Base-by-base conservation (phyloP, 2,797 vertebrate genomes). In the Pelochelys cantorii region DNA sequence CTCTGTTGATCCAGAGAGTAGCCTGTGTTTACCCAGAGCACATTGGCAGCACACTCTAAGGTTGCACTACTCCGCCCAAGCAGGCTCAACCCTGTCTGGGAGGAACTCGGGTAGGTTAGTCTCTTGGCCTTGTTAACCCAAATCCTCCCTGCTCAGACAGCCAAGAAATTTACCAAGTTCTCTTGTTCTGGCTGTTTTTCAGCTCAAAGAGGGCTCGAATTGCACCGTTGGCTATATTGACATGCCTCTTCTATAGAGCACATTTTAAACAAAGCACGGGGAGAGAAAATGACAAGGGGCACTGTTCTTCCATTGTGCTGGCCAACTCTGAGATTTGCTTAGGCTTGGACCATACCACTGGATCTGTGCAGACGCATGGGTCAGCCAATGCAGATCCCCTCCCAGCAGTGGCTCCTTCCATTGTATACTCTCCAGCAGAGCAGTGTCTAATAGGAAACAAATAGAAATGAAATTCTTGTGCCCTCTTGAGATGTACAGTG, bases 1-100 rank as follows among this genome's bases (percentile, higher is more conserved):
- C 95, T 95, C n/a, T 71, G 96, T 57, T 96, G 55, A 60, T 92
- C 82, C 91, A n/a, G 84, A 42, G 86, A 93, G 92, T 91, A 79
- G 92, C 71, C 93, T n/a, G 78, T 95, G 91, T 95, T 94, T 92
- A 90, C 84, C 87, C 91, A 1, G 90, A 34, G 91, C 86, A 2
- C 1, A 2, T 18, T 95, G 93, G 94, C 91, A 93, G 62, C 1
- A 14, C 83, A 1, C 14, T 20, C 81, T 60, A 1, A 59, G 80
- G 89, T 74, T 93, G 91, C 88, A 14, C 81, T 37, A 1, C 93
- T 86, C 65, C 93, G 55, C 93, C 42, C 92, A 27, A 77, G 1
- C 0, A 60, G 93, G 85, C 91, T 91, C 71, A 71, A 80, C 83
- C 81, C 84, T 85, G 90, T 81, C 89, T 94, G 74, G 95, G 89